Evolutionary conservation across 1,140 invertebrate species (phyloP), one percentile per base, ranked within the genome.

Genomic region (Drosophila azteca): DNA sequence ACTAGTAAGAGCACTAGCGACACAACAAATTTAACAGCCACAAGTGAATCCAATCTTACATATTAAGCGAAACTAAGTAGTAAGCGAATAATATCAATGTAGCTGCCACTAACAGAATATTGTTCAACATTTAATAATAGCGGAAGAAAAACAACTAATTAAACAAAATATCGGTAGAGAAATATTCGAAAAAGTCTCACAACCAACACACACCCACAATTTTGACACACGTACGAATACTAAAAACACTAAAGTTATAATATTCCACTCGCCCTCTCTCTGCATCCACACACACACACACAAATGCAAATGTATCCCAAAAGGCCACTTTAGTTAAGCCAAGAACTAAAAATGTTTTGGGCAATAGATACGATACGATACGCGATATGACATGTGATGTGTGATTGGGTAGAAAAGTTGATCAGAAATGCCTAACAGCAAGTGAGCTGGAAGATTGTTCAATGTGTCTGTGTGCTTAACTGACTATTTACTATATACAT

Each of bases 311-410:
- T 49, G 48, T 43, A 51, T 49, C 52, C 67, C 41, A 44, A 66
- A 79, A 83, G 79, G 79, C 79, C 79, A 83, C 79, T 83, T 83
- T 67, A 83, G 62, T 74, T 82, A 78, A 64, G 79, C 68, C 67
- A 77, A 77, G 65, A 46, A 51, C 52, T 60, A 68, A 73, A 77
- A 45, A 51, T 24, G 76, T 60, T 63, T 69, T 74, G 48, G 43
- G 44, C 31, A 57, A 15, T 46, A 55, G 66, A 41, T 29, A 48
- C 31, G 62, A 48, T 64, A 39, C 31, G 35, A 39, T 39, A 11
- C 9, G 9, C 9, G 9, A 35, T 35, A 35, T 35, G 31, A 64
- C 26, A 13, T 17, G 61, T 39, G n/a, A 49, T 43, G 51, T 43
- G 51, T 26, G 17, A 43, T 24, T 4, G 50, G 24, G 26, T 15